Conservation (phyloP, 2,113 vertebrate genomes). For the Xyrauchen texanus region DNA sequence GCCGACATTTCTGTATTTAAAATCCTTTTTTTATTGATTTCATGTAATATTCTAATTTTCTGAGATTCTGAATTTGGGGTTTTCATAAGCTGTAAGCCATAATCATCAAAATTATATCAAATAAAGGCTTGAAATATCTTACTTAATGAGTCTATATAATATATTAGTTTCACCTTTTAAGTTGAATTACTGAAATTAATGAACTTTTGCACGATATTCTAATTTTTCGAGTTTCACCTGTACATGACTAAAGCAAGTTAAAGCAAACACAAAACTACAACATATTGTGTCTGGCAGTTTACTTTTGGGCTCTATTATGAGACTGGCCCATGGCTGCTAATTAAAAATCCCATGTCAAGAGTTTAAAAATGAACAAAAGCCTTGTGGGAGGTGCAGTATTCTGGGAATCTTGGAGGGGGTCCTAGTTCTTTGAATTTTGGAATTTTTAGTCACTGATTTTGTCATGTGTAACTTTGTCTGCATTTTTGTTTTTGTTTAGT, state of each 20-base stretch:
- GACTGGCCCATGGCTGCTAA: slow-evolving; percentile 17
- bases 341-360: slow-evolving; percentile 31
- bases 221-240: too few relatives aligned
- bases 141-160: too few relatives aligned
- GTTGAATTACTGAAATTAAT: too few relatives aligned
- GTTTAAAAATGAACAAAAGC: slow-evolving; percentile 29
- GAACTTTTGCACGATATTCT: too few relatives aligned
- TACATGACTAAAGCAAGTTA: slow-evolving; percentile 3
- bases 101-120: too few relatives aligned
- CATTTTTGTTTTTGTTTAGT: slow-evolving; percentile 6
- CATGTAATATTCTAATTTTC: too few relatives aligned
- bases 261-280: slow-evolving; percentile 7
- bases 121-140: too few relatives aligned
- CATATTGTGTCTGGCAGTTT: slow-evolving; percentile 22
- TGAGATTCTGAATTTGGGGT: too few relatives aligned
- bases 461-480: not conserved
- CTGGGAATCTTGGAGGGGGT: not conserved
- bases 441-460: not conserved
- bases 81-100: too few relatives aligned
- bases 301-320: slow-evolving; percentile 12
- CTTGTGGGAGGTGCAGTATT: slow-evolving; percentile 31
- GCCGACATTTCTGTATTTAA: too few relatives aligned
- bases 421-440: not conserved
- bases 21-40: too few relatives aligned
- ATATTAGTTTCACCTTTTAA: too few relatives aligned